Conservation (phyloP, 2,797 vertebrate genomes). For the Sandelia bainsii region DNA sequence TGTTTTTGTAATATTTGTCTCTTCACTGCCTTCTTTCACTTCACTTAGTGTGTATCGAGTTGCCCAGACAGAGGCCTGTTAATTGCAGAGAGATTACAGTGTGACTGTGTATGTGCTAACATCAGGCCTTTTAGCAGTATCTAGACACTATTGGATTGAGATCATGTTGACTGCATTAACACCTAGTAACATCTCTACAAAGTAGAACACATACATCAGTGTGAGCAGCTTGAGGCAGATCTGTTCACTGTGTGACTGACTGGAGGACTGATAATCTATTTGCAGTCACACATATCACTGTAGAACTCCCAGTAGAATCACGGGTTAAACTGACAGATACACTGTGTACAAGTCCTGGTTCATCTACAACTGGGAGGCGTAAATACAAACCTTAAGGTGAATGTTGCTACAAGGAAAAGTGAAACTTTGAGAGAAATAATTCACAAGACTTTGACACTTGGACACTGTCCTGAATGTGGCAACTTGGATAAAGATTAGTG, state of each 20-base stretch:
- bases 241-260: background rate
- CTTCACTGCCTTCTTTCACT: background rate
- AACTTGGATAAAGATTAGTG: no score
- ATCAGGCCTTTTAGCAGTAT: conserved; percentile 51
- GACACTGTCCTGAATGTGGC: no score
- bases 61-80: conserved; percentile 53
- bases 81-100: conserved; percentile 50
- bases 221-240: background rate
- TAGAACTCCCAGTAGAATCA: conserved; percentile 2
- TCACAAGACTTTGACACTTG: no score
- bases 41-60: conserved; percentile 55
- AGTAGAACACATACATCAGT: conserved; percentile 46
- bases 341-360: no score
- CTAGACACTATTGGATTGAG: conserved; percentile 68
- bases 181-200: conserved; percentile 54
- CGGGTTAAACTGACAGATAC: conserved; percentile 5
- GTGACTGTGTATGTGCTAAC: conserved; percentile 23
- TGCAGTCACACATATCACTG: conserved; percentile 11
- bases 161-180: conserved; percentile 71
- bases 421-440: no score
- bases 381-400: no score
- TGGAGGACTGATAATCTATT: conserved; percentile 22
- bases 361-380: no score
- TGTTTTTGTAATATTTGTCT: background rate
- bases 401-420: no score